Conservation (phyloP, 2,113 vertebrate species). For the Struthidea cinerea region DNA sequence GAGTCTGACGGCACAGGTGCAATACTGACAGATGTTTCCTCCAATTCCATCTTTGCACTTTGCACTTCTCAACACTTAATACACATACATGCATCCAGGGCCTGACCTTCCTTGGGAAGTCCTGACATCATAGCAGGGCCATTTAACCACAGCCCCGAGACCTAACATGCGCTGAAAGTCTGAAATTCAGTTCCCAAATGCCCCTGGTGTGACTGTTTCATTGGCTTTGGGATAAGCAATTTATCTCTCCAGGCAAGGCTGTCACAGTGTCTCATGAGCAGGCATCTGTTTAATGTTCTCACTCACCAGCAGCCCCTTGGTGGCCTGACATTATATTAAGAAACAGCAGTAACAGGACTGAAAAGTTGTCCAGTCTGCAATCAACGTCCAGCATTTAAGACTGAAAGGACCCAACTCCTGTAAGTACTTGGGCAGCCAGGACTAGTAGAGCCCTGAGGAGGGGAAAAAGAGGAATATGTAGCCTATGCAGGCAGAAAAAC, state of each 20-base stretch:
- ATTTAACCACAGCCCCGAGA: background rate
- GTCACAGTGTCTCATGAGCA: background rate
- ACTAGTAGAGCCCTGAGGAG: background rate
- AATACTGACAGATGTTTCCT: background rate
- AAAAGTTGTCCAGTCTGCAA: background rate
- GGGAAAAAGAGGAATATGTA: background rate
- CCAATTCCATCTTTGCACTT: background rate
- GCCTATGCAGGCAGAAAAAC: background rate
- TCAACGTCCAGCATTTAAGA: background rate
- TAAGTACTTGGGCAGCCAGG: background rate
- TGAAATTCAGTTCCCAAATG: background rate
- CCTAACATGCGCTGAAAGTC: background rate
- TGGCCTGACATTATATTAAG: background rate
- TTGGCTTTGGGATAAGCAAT: background rate
- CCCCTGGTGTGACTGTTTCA: background rate
- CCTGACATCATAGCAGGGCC: background rate
- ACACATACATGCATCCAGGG: background rate
- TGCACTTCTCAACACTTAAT: background rate
- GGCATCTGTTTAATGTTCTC: background rate
- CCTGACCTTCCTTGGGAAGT: background rate
- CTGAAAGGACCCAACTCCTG: background rate
- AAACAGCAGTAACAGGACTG: background rate
- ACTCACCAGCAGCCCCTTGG: background rate
- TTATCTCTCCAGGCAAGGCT: background rate
- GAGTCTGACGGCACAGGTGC: background rate